Evolutionary conservation across 2,888 invertebrate species (phyloP), one percentile per base, ranked within the genome.

Genomic region (Limnephilus lunatus): DNA sequence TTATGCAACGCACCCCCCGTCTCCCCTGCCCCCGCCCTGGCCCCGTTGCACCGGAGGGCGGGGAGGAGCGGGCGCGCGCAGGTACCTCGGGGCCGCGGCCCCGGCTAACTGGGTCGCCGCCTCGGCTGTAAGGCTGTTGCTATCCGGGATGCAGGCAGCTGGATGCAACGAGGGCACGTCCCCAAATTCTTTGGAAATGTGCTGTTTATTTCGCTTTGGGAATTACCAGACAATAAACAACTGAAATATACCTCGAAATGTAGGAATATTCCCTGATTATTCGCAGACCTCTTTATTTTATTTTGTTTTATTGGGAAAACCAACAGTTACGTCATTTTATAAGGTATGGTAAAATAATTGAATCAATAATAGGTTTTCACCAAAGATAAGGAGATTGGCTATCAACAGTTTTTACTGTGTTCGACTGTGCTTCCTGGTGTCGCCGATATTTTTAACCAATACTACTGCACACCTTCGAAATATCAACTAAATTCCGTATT

Each of bases 131-230:
- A 35, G 11, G 25, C 83, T 83, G 83, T 83, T 83, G 83, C 83
- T 83, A 83, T 19, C 83, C 83, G 83, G 83, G 83, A 83, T 83
- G 83, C 83, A 83, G 15, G 68, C 68, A 68, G 68, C 68, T 68
- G 68, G 68, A 68, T 68, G 68, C 68, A 68, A 68, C 9, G 68
- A 25, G 68, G 9, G n/a, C 68, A 68, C n/a, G 68, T 68, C 1
- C 68, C 68, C 68, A 25, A 68, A 68, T 68, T 68, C 68, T 68
- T 68, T 68, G 25, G 9, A 68, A 68, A 25, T 68, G 68, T 68
- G 68, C 68, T 68, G 25, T 68, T 68, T n/a, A n/a, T 68, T 9
- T 68, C 25, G 53, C 53, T 68, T 19, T 68, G 68, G 68, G 68
- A n/a, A 68, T 25, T 68, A 4, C n/a, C 25, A 25, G 9, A 68